Evolutionary conservation across 2,888 invertebrate genomes (phyloP).

Genomic region (Rhogogaster chlorosoma): DNA sequence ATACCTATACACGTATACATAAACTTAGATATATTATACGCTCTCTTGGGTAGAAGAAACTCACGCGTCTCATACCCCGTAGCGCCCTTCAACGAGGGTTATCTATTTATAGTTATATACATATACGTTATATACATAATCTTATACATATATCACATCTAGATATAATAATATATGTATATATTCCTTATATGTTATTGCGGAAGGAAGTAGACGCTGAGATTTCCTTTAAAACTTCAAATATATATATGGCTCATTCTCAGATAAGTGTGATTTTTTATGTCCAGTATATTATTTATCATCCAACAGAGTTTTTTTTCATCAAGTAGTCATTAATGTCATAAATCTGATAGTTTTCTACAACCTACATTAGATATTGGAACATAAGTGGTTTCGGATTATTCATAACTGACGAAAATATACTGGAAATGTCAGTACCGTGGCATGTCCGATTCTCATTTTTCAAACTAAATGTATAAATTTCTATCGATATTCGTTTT

Average conservation of each 20-base stretch:
- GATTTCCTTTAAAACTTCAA: background rate
- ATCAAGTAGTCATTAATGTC: no score
- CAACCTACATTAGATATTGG: no score
- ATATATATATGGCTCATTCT: background rate
- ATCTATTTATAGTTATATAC: conserved; percentile 59
- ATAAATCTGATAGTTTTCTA: no score
- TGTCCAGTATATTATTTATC: no score
- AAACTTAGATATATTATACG: conserved; percentile 44
- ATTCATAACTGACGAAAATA: no score
- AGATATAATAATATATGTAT: background rate
- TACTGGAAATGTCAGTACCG: no score
- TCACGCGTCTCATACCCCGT: conserved; percentile 41
- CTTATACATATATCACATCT: background rate
- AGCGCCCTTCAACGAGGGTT: conserved; percentile 42
- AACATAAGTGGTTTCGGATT: no score
- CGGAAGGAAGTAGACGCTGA: conserved; percentile 55
- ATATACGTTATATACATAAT: background rate
- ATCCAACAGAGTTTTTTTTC: no score
- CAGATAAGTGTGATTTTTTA: no score
- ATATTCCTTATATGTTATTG: conserved; percentile 55
- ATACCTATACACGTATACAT: background rate
- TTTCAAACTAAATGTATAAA: no score
- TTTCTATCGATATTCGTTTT: no score
- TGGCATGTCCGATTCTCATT: no score
- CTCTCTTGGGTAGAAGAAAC: conserved; percentile 44